These are phyloP conservation scores for Crypturellus undulatus DNA, from an alignment of 2,113 vertebrate species.

Conservation along the genomic window DNA sequence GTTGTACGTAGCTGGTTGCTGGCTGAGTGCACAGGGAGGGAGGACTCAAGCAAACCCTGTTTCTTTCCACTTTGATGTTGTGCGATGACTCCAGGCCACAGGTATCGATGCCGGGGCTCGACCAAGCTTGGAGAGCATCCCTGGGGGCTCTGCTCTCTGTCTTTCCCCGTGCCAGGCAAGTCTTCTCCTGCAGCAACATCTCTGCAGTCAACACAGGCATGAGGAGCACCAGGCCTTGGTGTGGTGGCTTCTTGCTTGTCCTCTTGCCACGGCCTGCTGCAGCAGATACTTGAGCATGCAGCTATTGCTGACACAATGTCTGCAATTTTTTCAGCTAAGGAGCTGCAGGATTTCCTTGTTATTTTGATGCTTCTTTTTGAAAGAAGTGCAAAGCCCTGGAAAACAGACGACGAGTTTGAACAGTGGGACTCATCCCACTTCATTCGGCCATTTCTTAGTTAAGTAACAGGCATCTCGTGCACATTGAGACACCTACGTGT, in stretches of 20 bases:
- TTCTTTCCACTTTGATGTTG: not conserved
- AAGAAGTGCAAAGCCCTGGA: not conserved
- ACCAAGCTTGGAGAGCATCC: not conserved
- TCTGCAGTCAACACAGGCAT: rapidly evolving
- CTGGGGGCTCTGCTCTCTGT: not conserved
- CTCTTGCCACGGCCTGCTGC: not conserved
- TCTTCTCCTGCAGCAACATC: too few species aligned
- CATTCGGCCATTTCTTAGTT: not conserved
- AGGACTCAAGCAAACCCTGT: not conserved
- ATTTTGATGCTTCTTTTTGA: not conserved
- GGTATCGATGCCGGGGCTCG: not conserved
- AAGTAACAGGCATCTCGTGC: not conserved
- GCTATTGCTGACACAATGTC: rapidly evolving
- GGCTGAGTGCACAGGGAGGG: not conserved
- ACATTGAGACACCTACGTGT: rapidly evolving
- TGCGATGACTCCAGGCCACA: not conserved
- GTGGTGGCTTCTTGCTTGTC: not conserved
- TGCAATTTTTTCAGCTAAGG: rapidly evolving
- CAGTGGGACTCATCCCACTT: rapidly evolving
- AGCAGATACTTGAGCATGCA: not conserved
- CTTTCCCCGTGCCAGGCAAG: not conserved
- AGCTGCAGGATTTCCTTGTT: not conserved
- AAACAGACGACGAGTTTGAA: not conserved
- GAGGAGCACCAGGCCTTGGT: rapidly evolving
- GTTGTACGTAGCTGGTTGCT: not conserved